Evolutionary conservation across 2,797 vertebrate species (phyloP).

Genomic region (Phataginus tricuspis): DNA sequence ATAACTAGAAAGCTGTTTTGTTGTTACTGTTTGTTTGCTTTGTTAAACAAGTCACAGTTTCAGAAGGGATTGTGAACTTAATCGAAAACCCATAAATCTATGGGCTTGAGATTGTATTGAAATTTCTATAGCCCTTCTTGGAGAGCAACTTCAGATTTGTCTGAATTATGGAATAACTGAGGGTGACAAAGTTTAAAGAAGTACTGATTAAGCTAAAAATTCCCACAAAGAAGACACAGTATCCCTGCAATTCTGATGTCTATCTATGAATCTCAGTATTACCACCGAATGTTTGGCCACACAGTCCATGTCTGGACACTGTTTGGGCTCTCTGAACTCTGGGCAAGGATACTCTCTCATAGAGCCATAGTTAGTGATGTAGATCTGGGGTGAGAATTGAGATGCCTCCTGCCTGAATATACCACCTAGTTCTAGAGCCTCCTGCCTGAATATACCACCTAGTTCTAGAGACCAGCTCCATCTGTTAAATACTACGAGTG

Average conservation of each 20-base stretch:
- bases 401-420: not conserved
- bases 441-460: not conserved
- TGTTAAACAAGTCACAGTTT: conserved; percentile 14
- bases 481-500: not conserved
- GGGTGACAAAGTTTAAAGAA: not conserved
- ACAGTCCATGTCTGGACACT: not conserved
- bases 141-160: not conserved
- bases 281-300: not conserved
- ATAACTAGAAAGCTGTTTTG: not conserved
- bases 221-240: not conserved
- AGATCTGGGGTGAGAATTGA: not conserved
- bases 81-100: not conserved
- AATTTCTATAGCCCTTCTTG: not conserved
- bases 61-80: not conserved
- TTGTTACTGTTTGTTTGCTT: not conserved
- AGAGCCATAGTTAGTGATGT: not conserved
- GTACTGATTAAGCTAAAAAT: not conserved
- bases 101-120: not conserved
- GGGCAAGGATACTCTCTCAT: not conserved
- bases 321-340: not conserved
- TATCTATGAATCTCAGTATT: not conserved
- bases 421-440: not conserved
- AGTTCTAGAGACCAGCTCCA: not conserved
- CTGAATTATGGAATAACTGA: not conserved
- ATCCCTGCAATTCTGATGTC: not conserved